Percentiles rank a stretch among this genome's conserved stretches.
Evolutionary conservation across 2,888 invertebrate genomes (phyloP).

Genomic region (Gymnocheta viridis): DNA sequence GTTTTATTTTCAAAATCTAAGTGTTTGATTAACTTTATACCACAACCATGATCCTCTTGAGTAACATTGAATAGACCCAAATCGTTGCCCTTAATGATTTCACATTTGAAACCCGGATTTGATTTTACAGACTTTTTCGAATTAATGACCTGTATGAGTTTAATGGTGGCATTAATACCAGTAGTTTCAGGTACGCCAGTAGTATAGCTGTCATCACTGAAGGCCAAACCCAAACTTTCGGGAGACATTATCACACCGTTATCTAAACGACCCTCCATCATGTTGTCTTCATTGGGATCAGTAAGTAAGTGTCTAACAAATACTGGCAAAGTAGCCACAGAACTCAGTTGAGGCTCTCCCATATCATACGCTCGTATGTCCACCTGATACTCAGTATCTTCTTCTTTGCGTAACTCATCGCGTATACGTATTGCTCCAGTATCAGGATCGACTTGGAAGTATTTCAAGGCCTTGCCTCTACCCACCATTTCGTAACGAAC

Average conservation of each 20-base stretch:
- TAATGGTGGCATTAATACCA: conserved; percentile 80
- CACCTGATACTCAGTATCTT: conserved; percentile 93
- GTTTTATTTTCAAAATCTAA: conserved; percentile 91
- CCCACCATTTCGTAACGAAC: conserved; percentile 91
- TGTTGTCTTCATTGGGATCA: conserved; percentile 84
- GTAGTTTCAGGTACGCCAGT: conserved; percentile 89
- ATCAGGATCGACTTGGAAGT: conserved; percentile 93
- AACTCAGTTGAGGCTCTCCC: conserved; percentile 92
- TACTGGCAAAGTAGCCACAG: conserved; percentile 90
- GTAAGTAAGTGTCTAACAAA: conserved; percentile 92
- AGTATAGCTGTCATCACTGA: conserved; percentile 93
- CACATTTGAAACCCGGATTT: conserved; percentile 87
- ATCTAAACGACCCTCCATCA: conserved; percentile 74
- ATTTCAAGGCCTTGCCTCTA: conserved; percentile 90
- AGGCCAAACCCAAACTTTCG: conserved; percentile 87
- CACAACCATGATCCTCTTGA: conserved; percentile 91
- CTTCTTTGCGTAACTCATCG: conserved; percentile 92
- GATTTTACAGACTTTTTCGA: conserved; percentile 79
- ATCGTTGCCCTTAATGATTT: conserved; percentile 89
- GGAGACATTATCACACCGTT: conserved; percentile 78
- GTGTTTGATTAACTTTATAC: conserved; percentile 86
- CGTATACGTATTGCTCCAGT: conserved; percentile 90
- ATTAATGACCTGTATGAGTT: conserved; percentile 81
- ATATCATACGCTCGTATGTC: conserved; percentile 93
- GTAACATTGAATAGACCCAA: conserved; percentile 86